A percentile compares a stretch with the other conserved stretches of the same genome.
Evolutionary conservation across 1,140 invertebrate genomes (phyloP).

Genomic region (Neodiprion fabricii): DNA sequence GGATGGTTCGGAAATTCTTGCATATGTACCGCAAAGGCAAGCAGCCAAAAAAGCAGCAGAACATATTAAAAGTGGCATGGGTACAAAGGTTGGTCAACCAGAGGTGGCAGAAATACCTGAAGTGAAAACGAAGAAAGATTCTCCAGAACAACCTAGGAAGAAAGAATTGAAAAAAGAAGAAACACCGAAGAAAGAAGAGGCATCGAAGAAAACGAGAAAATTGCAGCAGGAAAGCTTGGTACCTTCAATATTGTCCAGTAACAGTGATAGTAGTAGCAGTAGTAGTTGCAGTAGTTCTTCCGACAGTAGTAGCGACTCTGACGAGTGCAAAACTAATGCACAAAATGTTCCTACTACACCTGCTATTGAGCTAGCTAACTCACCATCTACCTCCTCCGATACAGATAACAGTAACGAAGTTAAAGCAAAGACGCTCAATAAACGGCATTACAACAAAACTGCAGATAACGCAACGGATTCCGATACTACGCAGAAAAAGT

Average conservation of each 20-base stretch:
- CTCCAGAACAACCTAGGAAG: slow-evolving; percentile 48
- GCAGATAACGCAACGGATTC: slow-evolving; percentile 29
- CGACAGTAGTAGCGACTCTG: slow-evolving; percentile 56
- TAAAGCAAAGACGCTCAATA: slow-evolving; percentile 25
- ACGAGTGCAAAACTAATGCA: slow-evolving; percentile 43
- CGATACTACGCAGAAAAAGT: slow-evolving; percentile 31
- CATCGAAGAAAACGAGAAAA: slow-evolving; percentile 30
- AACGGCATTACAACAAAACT: slow-evolving; percentile 22
- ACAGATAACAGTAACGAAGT: slow-evolving; percentile 27
- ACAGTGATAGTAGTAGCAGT: slow-evolving; percentile 43
- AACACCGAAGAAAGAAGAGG: background rate
- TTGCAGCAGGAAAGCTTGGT: slow-evolving; percentile 34
- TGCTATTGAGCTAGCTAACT: slow-evolving; percentile 46
- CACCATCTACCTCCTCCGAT: slow-evolving; percentile 47
- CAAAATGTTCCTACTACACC: slow-evolving; percentile 26
- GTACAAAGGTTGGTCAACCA: slow-evolving; percentile 62
- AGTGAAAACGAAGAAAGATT: slow-evolving; percentile 52
- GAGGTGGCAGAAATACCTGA: slow-evolving; percentile 41
- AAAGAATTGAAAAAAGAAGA: slow-evolving; percentile 48
- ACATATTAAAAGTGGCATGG: slow-evolving; percentile 83
- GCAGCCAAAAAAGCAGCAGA: slow-evolving; percentile 91
- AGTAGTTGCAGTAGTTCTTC: slow-evolving; percentile 53
- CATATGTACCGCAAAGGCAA: slow-evolving; percentile 87
- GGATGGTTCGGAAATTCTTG: slow-evolving; percentile 73
- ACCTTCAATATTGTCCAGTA: slow-evolving; percentile 40